Conservation (phyloP, 2,113 vertebrate species). For the Deroptyus accipitrinus region DNA sequence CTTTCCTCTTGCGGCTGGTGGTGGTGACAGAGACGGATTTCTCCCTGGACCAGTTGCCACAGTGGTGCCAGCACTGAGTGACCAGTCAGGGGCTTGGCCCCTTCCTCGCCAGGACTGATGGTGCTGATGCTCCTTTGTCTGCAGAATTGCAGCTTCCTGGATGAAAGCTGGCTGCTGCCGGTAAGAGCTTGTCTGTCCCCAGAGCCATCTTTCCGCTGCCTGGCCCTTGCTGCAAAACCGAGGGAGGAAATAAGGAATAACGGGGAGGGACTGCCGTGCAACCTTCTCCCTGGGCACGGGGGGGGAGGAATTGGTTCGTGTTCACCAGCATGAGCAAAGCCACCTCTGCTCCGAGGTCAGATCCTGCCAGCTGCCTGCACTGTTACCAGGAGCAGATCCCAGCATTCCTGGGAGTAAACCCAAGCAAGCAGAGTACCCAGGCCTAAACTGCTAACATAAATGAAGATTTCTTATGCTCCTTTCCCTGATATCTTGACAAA, state of each 20-base stretch:
- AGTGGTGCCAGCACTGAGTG: background rate
- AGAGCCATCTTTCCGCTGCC: rapidly evolving
- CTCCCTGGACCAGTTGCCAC: constrained; percentile 59
- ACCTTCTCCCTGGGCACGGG: rapidly evolving
- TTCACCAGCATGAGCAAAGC: background rate
- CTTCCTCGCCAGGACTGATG: rapidly evolving
- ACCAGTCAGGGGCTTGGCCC: rapidly evolving
- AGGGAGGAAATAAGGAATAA: background rate
- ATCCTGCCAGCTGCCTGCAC: rapidly evolving
- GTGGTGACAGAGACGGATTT: constrained; percentile 81
- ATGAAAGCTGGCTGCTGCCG: constrained; percentile 82
- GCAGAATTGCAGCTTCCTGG: constrained; percentile 86
- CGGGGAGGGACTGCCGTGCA: background rate
- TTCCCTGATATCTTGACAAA: background rate
- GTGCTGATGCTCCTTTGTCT: background rate
- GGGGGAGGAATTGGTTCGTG: background rate
- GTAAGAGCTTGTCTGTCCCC: constrained; percentile 47
- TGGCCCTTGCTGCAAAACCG: background rate
- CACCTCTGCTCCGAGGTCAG: background rate
- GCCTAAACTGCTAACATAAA: background rate
- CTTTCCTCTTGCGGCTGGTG: constrained; percentile 80
- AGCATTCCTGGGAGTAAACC: background rate
- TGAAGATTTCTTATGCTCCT: background rate
- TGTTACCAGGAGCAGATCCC: background rate
- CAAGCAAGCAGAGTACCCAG: background rate